A percentile compares a stretch with the other conserved stretches of the same genome.
These are phyloP conservation scores for Erpobdella octoculata DNA, from an alignment of 2,888 invertebrate genomes.

Conservation along the genomic window DNA sequence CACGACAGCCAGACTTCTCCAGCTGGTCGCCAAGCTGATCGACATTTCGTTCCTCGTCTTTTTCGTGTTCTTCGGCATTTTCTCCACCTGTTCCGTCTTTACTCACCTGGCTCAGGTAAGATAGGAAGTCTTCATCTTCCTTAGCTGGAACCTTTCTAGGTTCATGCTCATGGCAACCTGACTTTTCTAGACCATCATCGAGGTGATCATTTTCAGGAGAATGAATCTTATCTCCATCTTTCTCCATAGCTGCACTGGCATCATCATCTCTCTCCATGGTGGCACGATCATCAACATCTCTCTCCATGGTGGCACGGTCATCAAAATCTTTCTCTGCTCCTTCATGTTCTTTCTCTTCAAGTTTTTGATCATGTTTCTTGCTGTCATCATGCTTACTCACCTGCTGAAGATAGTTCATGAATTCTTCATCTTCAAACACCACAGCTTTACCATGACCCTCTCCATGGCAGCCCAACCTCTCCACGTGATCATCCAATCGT, in stretches of 20 bases:
- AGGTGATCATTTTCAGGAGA: not conserved
- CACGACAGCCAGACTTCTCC: not conserved
- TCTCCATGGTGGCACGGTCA: no score
- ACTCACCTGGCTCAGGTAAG: not conserved
- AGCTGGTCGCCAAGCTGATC: not conserved
- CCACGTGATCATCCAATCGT: not conserved
- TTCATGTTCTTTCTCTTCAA: not conserved
- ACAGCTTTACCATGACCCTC: not conserved
- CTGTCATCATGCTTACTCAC: no score
- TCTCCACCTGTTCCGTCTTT: not conserved
- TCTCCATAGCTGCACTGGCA: no score
- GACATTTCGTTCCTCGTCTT: not conserved
- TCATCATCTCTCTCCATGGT: no score
- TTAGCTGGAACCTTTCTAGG: not conserved
- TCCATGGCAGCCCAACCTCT: not conserved
- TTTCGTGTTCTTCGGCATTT: not conserved
- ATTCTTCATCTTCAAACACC: not conserved
- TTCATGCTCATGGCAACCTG: not conserved
- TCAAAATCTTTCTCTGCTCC: no score
- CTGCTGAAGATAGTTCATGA: not conserved
- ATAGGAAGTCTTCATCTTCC: not conserved
- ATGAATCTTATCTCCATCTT: no score
- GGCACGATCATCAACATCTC: no score
- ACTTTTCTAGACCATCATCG: conserved; percentile 6
- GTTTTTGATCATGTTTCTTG: not conserved